These are phyloP conservation scores for Gasteruption jaculator DNA, from an alignment of 2,888 invertebrate genomes.

Conservation along the genomic window DNA sequence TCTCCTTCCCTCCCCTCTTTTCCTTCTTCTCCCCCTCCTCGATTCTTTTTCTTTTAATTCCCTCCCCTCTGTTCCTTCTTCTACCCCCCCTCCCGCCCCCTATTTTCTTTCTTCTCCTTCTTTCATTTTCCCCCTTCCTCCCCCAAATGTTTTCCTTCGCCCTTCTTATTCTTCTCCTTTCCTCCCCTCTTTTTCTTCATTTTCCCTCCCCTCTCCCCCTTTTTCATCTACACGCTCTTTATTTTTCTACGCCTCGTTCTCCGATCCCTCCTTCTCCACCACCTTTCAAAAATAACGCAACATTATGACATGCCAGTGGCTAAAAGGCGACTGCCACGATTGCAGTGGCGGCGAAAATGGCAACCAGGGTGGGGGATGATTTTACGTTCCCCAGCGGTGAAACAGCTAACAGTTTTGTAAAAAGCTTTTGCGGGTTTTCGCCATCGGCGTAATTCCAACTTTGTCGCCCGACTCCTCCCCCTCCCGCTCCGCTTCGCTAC, in stretches of 20 bases:
- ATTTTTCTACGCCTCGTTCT: no score
- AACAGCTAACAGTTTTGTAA: slow-evolving; percentile 39
- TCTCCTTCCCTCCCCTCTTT: background rate
- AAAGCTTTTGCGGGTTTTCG: slow-evolving; percentile 49
- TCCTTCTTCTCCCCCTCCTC: slow-evolving; percentile 12
- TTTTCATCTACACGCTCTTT: no score
- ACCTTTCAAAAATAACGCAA: no score
- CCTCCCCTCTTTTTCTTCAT: no score
- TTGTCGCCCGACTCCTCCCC: slow-evolving; percentile 38
- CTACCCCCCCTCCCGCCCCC: slow-evolving; percentile 14
- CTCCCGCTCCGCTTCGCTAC: slow-evolving; percentile 20
- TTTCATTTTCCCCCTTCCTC: no score
- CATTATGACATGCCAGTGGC: no score
- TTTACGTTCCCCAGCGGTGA: slow-evolving; percentile 3
- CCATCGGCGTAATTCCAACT: slow-evolving; percentile 42
- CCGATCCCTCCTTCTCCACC: no score
- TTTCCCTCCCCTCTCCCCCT: no score
- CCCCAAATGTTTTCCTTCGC: no score
- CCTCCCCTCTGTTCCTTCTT: slow-evolving; percentile 10
- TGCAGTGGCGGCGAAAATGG: slow-evolving; percentile 6
- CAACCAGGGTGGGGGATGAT: slow-evolving; percentile 1
- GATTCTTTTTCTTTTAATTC: slow-evolving; percentile 9
- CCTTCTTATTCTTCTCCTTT: no score
- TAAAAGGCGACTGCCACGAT: no score
- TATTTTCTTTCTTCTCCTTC: no score